phyloP scores from a whole-genome alignment of 2,113 vertebrate genomes.

The Aptenodytes forsteri region DNA sequence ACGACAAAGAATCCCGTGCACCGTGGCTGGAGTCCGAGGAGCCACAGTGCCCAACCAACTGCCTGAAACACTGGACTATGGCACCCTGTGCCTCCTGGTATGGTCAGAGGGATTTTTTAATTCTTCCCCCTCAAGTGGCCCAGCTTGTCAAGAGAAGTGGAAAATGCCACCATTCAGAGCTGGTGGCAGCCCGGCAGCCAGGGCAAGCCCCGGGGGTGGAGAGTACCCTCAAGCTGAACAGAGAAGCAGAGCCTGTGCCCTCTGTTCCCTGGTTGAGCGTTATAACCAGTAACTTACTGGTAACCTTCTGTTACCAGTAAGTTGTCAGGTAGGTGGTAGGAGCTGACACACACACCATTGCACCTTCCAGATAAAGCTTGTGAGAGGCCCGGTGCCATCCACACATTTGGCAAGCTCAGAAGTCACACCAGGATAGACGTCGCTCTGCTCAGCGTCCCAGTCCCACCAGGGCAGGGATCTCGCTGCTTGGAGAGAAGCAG shows the following conservation, averaged over 20 bases:
- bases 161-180: rapidly evolving
- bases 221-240: neutral
- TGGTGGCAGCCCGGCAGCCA: neutral
- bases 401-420: neutral
- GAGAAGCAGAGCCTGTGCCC: neutral
- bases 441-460: rapidly evolving
- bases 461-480: neutral
- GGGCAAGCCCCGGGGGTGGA: rapidly evolving
- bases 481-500: neutral
- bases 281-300: neutral
- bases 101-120: neutral
- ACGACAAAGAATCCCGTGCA: neutral
- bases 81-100: rapidly evolving
- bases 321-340: no score
- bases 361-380: neutral
- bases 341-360: rapidly evolving
- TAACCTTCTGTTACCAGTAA: neutral
- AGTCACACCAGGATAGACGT: neutral
- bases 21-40: rapidly evolving
- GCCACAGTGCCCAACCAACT: neutral
- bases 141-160: neutral
- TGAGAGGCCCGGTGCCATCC: neutral
- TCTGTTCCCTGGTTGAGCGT: neutral
- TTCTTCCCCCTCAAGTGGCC: neutral
- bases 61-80: neutral